These are phyloP conservation scores for Caranx ignobilis DNA, from an alignment of 2,113 vertebrate genomes.

Conservation along the genomic window DNA sequence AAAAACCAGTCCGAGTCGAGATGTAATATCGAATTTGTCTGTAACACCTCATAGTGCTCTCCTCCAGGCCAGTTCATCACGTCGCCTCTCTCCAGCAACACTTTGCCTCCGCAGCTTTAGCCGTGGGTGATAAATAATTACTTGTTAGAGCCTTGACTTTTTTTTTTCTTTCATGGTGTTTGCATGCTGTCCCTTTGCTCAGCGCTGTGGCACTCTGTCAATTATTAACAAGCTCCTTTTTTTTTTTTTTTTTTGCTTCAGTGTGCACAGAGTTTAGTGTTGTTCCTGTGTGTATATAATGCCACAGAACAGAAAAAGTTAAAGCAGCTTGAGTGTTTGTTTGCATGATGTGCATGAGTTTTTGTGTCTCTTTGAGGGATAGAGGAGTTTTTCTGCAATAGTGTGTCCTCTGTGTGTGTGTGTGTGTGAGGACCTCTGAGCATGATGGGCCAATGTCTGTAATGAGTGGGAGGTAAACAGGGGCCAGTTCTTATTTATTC, in stretches of 20 bases:
- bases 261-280: constrained; percentile 30
- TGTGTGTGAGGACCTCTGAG: constrained; percentile 32
- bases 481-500: constrained; percentile 87
- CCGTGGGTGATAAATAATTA: constrained; percentile 82
- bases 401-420: neutral
- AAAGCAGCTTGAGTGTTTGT: neutral
- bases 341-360: neutral
- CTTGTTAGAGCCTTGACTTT: constrained; percentile 64
- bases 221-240: constrained; percentile 80
- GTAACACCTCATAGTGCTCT: constrained; percentile 48
- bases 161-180: constrained; percentile 63
- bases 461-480: constrained; percentile 85
- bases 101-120: constrained; percentile 38
- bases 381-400: neutral
- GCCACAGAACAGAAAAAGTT: neutral
- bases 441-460: constrained; percentile 57
- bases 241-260: constrained; percentile 55
- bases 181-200: constrained; percentile 67
- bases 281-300: constrained; percentile 14
- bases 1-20: constrained; percentile 29
- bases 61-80: constrained; percentile 45
- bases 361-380: neutral
- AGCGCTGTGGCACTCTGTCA: constrained; percentile 73
- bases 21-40: constrained; percentile 47
- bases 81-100: constrained; percentile 49